A percentile compares a stretch with the other conserved stretches of the same genome.
Conservation (phyloP, 2,888 invertebrate genomes). For the Leucophenga maculata region DNA sequence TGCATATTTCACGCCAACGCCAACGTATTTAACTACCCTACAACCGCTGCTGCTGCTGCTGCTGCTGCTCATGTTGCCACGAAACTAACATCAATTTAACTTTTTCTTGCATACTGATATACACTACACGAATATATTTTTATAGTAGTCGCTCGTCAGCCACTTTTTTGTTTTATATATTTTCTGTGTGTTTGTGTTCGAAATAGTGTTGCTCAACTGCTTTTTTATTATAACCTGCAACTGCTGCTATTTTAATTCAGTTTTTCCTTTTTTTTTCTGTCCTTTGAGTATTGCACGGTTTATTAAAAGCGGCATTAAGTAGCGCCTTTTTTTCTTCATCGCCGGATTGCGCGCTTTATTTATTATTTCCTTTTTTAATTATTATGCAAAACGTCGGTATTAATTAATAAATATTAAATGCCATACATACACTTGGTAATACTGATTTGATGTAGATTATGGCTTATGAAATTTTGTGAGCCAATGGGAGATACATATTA, state of each 20-base stretch:
- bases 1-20: constrained; percentile 31
- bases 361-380: constrained; percentile 21
- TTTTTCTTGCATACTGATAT: constrained; percentile 20
- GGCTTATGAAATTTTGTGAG: background rate
- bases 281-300: constrained; percentile 17
- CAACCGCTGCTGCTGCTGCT: constrained; percentile 21
- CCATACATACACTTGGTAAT: background rate
- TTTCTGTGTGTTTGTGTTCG: background rate
- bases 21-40: constrained; percentile 9
- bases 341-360: background rate
- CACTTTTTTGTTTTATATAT: too few species aligned
- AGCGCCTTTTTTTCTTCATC: background rate
- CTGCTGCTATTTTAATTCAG: constrained; percentile 7
- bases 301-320: constrained; percentile 24
- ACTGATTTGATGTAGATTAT: background rate
- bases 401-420: constrained; percentile 54
- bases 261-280: background rate
- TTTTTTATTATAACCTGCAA: constrained; percentile 10
- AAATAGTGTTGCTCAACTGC: constrained; percentile 8
- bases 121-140: background rate
- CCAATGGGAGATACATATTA: background rate
- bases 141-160: background rate
- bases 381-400: constrained; percentile 35
- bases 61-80: constrained; percentile 28
- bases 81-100: constrained; percentile 61